A percentile compares a stretch with the other conserved stretches of the same genome.
phyloP scores from a whole-genome alignment of 2,888 invertebrate species.

The Coelogynopora nodosa region DNA sequence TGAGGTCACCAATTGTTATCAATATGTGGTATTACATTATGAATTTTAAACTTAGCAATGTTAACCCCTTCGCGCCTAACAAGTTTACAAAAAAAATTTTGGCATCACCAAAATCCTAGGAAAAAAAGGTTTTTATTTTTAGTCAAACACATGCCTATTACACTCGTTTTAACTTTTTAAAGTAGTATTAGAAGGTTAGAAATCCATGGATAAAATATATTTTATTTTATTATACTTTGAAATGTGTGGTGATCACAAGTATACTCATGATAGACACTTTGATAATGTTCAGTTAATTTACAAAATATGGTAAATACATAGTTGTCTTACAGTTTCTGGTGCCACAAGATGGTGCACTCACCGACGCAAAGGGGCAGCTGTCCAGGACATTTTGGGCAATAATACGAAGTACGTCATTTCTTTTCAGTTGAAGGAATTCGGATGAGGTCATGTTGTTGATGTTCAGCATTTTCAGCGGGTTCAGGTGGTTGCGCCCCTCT shows the following conservation, averaged over 20 bases:
- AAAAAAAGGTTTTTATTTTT: not conserved
- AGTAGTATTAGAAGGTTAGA: slow-evolving; percentile 19
- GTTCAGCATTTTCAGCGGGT: slow-evolving; percentile 11
- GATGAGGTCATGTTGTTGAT: slow-evolving; percentile 20
- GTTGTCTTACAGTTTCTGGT: slow-evolving; percentile 22
- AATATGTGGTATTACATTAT: no score
- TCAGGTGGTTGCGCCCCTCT: not conserved
- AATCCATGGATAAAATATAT: slow-evolving; percentile 17
- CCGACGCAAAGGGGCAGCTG: slow-evolving; percentile 4
- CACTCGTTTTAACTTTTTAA: slow-evolving; percentile 21
- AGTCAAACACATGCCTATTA: not conserved
- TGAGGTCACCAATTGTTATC: no score
- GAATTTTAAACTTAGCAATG: no score
- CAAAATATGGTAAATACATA: not conserved
- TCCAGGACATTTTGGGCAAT: slow-evolving; percentile 25
- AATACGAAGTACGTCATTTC: not conserved
- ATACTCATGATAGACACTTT: not conserved
- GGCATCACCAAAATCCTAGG: slow-evolving; percentile 12
- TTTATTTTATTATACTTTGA: not conserved
- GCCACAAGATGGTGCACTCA: slow-evolving; percentile 28
- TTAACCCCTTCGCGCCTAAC: not conserved
- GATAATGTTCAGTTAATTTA: not conserved
- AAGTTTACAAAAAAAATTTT: not conserved
- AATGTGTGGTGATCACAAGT: slow-evolving; percentile 2
- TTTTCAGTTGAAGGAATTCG: slow-evolving; percentile 20